Evolutionary conservation across 2,797 vertebrate genomes (phyloP), one percentile per base, ranked within the genome.

Genomic region (Crossoptilon crossoptilon): DNA sequence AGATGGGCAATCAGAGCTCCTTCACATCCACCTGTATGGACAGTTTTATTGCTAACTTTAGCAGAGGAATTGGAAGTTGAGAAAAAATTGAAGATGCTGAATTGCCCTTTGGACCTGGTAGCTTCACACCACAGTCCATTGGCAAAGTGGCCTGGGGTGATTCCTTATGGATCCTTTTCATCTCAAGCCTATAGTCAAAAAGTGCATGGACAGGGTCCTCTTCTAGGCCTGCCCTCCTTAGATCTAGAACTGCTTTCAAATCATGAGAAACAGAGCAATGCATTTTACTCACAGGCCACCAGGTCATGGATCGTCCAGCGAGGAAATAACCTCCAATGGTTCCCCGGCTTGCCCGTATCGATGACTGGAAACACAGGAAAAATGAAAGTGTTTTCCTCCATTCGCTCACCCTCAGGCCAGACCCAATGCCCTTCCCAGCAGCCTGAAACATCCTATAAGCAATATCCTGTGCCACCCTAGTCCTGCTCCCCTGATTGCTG

Each of bases 301-400:
- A 99, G 31, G 98, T 98, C 98, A 99, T 99, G 62, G 98, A 98
- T 93, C 98, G 97, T 44, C 99, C 98, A 3, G 99, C 99, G 70
- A 99, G 96, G 93, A 99, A 99, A 86, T 99, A 99, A 7, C 99
- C 99, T 4, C 99, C 98, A 14, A 99, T 80, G 3, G 99, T 99
- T 16, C 97, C 98, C 29, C 97, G 97, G 96, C 98, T 99, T 33
- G 98, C 98, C 83, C 97, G 97, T 33, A 98, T 16, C 0, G 99
- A 99, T 1, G 99, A 98, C 99, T 99, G 88, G 27, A 96, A 71
- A 46, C 56, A 96, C 46, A 86, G 31, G 46, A 27, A n/a, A 63
- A 43, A 46, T 6, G 80, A 73, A 80, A 19, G 1, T 1, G 5
- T 39, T 91, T 93, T 62, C 2, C 7, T 64, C n/a, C 16, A 39